A percentile compares a stretch with the other conserved stretches of the same genome.
Evolutionary conservation across 2,888 invertebrate species (phyloP).

Genomic region (Eristalinus aeneus): DNA sequence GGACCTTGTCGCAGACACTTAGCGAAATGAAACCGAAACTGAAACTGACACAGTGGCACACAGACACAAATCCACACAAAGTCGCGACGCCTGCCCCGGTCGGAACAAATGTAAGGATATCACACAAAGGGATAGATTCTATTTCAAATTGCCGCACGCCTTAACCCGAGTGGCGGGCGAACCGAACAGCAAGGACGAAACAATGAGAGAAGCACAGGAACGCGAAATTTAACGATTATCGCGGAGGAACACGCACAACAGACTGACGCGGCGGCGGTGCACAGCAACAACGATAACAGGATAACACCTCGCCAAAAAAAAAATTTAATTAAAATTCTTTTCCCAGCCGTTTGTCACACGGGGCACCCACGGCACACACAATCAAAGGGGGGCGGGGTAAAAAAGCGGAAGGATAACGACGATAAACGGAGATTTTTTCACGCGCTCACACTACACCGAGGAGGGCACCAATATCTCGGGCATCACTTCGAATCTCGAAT

Average conservation of each 20-base stretch:
- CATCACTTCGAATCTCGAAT: not conserved
- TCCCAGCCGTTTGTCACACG: conserved; percentile 20
- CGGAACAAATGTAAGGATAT: conserved; percentile 43
- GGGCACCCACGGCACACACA: not conserved
- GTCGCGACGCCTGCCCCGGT: not conserved
- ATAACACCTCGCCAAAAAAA: conserved; percentile 46
- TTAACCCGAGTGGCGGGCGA: too few relatives aligned
- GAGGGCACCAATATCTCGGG: not conserved
- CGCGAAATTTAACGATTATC: conserved; percentile 39
- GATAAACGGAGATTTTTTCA: not conserved
- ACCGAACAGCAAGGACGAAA: conserved; percentile 12
- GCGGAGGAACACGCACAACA: conserved; percentile 50
- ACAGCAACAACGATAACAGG: conserved; percentile 14
- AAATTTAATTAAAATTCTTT: conserved; percentile 54
- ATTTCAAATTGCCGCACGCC: too few relatives aligned
- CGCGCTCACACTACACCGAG: not conserved
- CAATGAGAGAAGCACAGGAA: conserved; percentile 28
- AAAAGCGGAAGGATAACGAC: not conserved
- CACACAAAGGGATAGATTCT: conserved; percentile 12
- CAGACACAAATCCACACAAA: too few relatives aligned
- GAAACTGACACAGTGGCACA: not conserved
- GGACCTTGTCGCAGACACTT: conserved; percentile 36
- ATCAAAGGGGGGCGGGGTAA: not conserved
- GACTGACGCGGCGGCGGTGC: not conserved
- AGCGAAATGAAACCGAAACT: not conserved